Conservation (phyloP, 2,888 invertebrate species). For the Caenorhabditis panamensis region DNA sequence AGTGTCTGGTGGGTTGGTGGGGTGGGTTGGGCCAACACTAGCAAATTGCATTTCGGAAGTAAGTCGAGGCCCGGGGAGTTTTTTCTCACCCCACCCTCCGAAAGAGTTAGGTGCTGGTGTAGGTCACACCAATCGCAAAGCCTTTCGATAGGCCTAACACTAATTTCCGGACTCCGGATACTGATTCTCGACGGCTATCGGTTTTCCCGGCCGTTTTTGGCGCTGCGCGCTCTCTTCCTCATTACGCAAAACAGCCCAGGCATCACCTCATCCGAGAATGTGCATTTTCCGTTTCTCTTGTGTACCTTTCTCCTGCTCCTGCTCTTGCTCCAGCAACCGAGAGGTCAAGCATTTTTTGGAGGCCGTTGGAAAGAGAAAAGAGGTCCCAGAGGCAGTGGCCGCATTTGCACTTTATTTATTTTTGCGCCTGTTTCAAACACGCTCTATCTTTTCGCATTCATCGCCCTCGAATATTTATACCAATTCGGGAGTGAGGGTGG, state of each 20-base stretch:
- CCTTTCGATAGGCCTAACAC: conserved; percentile 15
- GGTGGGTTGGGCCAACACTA: neutral
- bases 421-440: conserved; percentile 61
- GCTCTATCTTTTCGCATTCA: conserved; percentile 55
- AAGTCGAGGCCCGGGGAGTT: conserved; percentile 6
- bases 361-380: conserved; percentile 27
- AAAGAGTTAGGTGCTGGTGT: neutral
- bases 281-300: neutral
- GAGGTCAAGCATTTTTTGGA: conserved; percentile 50
- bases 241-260: conserved; percentile 31
- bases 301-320: conserved; percentile 37
- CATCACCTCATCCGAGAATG: too few species aligned
- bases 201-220: neutral
- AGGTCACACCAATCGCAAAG: conserved; percentile 9
- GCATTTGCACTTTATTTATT: conserved; percentile 63
- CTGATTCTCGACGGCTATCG: conserved; percentile 23
- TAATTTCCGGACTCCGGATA: conserved; percentile 58
- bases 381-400: conserved; percentile 45
- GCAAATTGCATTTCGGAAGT: conserved; percentile 57
- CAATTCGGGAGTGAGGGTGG: conserved; percentile 15
- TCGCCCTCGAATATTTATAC: conserved; percentile 47
- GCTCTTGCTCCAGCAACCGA: conserved; percentile 26
- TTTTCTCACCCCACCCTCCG: conserved; percentile 39
- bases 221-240: conserved; percentile 18
- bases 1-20: conserved; percentile 11